A percentile compares a stretch with the other conserved stretches of the same genome.
phyloP scores from a whole-genome alignment of 1,140 invertebrate genomes.

The Diachasma alloeum region DNA sequence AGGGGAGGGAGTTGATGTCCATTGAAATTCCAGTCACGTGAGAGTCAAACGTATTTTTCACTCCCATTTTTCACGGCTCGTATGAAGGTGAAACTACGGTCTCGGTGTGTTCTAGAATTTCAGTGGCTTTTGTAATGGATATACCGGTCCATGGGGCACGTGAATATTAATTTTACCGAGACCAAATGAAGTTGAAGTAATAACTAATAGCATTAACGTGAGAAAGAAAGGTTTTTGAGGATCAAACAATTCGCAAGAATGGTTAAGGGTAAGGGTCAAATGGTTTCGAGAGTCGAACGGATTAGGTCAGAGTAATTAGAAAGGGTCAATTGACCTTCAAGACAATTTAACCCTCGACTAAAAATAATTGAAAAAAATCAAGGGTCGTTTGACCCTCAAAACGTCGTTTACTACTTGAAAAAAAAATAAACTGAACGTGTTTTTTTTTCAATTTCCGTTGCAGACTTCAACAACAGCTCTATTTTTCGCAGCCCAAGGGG shows the following conservation, averaged over 20 bases:
- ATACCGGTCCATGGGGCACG: conserved; percentile 20
- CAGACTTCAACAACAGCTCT: conserved; percentile 91
- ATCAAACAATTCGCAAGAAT: too few species aligned
- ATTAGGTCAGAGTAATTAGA: too few species aligned
- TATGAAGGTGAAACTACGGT: neutral
- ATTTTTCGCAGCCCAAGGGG: conserved; percentile 92
- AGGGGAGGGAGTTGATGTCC: neutral
- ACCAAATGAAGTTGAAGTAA: neutral
- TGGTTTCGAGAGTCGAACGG: too few species aligned
- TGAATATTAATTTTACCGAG: neutral
- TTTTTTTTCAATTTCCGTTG: conserved; percentile 37
- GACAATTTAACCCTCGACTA: too few species aligned
- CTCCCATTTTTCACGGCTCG: neutral
- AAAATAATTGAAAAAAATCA: too few species aligned
- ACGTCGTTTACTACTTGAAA: too few species aligned
- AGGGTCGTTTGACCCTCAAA: too few species aligned
- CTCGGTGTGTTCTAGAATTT: conserved; percentile 49
- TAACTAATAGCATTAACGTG: neutral
- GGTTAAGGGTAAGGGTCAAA: too few species aligned
- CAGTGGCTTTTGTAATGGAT: conserved; percentile 52
- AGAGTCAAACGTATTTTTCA: neutral
- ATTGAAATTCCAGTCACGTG: neutral
- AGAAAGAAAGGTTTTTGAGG: too few species aligned
- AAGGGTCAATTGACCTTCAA: too few species aligned
- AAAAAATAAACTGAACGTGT: neutral